phyloP scores from a whole-genome alignment of 2,113 vertebrate species.

The Pterocles orientalis region DNA sequence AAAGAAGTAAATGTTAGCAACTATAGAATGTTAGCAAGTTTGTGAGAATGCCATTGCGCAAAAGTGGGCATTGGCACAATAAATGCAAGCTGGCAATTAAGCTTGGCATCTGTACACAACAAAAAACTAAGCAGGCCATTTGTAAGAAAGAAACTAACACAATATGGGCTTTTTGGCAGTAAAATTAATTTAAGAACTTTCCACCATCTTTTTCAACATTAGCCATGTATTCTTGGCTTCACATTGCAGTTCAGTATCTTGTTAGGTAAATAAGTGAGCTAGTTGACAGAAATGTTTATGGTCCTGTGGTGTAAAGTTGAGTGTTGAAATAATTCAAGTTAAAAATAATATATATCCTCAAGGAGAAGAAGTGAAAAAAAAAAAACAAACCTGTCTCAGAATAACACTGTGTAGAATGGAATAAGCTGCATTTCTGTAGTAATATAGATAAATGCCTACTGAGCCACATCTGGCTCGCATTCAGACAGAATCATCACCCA shows the following conservation, averaged over 20 bases:
- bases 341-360: not conserved
- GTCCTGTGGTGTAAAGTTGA: not conserved
- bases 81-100: not conserved
- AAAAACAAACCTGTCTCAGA: not conserved
- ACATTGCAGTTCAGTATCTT: not conserved
- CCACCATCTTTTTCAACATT: not conserved
- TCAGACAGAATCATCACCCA: not conserved
- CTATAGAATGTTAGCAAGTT: not conserved
- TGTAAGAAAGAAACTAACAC: not conserved
- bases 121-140: not conserved
- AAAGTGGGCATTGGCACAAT: not conserved
- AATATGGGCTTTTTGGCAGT: rapidly evolving
- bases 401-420: not conserved
- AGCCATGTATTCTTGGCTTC: not conserved
- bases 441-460: not conserved
- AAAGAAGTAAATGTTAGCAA: not conserved
- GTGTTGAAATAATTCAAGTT: not conserved
- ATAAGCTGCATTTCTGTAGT: not conserved
- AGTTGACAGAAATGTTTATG: not conserved
- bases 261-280: not conserved
- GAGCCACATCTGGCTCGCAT: not conserved
- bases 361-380: not conserved
- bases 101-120: not conserved
- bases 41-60: rapidly evolving
- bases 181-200: not conserved